phyloP scores from a whole-genome alignment of 2,888 invertebrate species.

The Eupithecia dodoneata region DNA sequence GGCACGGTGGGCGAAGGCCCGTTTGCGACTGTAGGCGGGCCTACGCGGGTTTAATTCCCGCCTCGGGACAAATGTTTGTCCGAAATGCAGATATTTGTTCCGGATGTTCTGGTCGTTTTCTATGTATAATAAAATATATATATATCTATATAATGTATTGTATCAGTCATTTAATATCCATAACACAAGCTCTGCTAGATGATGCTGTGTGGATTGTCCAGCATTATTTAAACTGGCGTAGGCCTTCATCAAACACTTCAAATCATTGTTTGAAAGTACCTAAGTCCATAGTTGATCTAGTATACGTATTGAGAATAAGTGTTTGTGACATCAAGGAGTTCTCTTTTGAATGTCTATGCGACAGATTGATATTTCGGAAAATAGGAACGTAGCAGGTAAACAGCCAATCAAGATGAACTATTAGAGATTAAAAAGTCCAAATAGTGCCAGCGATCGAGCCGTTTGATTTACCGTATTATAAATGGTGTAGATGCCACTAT shows the following conservation, averaged over 20 bases:
- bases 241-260: no score
- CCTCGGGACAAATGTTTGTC: no score
- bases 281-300: neutral
- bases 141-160: no score
- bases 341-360: neutral
- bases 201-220: no score
- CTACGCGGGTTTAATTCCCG: no score
- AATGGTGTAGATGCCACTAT: slow-evolving; percentile 52
- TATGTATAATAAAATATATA: no score
- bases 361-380: neutral
- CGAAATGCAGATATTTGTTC: no score
- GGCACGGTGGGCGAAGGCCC: no score
- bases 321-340: neutral
- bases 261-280: neutral
- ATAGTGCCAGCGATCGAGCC: slow-evolving; percentile 41
- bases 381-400: neutral
- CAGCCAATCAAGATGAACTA: slow-evolving; percentile 23
- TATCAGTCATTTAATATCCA: no score
- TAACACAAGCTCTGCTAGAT: no score
- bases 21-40: no score
- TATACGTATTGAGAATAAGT: neutral
- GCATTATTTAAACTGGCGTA: neutral
- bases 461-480: slow-evolving; percentile 44
- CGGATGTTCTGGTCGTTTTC: no score
- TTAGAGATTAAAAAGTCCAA: slow-evolving; percentile 18